These are phyloP conservation scores for Ormyrus labotus DNA, from an alignment of 2,888 invertebrate genomes.

Conservation along the genomic window DNA sequence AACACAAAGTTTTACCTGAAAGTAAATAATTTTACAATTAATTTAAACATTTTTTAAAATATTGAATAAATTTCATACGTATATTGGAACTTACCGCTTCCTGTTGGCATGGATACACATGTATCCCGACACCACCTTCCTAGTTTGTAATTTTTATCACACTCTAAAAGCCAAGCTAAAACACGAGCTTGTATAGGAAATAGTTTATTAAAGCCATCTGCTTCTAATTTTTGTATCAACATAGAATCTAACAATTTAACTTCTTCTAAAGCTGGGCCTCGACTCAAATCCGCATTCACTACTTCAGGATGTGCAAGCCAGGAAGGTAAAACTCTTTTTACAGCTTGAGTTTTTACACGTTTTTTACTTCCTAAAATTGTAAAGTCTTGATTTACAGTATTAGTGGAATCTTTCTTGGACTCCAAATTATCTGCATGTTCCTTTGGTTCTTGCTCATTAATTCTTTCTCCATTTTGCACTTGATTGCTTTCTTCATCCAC, in stretches of 20 bases:
- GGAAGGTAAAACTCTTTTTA: constrained; percentile 87
- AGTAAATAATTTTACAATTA: constrained; percentile 18
- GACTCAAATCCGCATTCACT: constrained; percentile 83
- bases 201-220: constrained; percentile 84
- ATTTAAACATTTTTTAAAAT: constrained; percentile 7
- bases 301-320: constrained; percentile 91
- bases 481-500: constrained; percentile 32
- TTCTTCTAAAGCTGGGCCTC: constrained; percentile 75
- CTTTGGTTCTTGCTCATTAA: constrained; percentile 3
- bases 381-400: constrained; percentile 61
- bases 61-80: neutral
- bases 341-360: constrained; percentile 70
- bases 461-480: neutral
- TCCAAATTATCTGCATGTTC: constrained; percentile 15
- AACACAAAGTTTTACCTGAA: constrained; percentile 89
- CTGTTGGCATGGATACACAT: constrained; percentile 98
- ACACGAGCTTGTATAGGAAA: constrained; percentile 92
- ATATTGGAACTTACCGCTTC: constrained; percentile 82
- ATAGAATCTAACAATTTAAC: constrained; percentile 80
- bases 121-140: constrained; percentile 88
- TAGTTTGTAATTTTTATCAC: constrained; percentile 79
- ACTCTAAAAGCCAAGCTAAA: constrained; percentile 85
- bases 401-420: constrained; percentile 50
- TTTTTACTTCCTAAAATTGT: constrained; percentile 74
- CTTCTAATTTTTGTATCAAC: constrained; percentile 81